Evolutionary conservation across 1,140 invertebrate species (phyloP), one percentile per base, ranked within the genome.

Genomic region (Galleria mellonella): DNA sequence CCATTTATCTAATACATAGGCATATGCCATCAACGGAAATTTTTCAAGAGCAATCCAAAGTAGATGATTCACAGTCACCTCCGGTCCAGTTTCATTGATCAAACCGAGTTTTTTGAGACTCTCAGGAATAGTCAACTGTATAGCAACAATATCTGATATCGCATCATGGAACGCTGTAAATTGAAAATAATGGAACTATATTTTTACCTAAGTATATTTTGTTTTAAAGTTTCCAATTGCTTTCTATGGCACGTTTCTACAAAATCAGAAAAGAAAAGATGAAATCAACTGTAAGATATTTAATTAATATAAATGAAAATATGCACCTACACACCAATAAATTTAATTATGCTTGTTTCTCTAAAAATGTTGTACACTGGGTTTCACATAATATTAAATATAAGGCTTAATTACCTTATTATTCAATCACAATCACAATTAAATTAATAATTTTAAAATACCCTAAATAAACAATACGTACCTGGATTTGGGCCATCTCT

Each of bases 401-500:
- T n/a, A n/a, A n/a, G n/a, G n/a, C n/a, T n/a, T n/a, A n/a, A n/a
- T n/a, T n/a, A n/a, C n/a, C n/a, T n/a, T n/a, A n/a, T n/a, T n/a
- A n/a, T n/a, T n/a, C n/a, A n/a, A n/a, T n/a, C n/a, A n/a, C n/a
- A n/a, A n/a, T n/a, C n/a, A n/a, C n/a, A n/a, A n/a, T n/a, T n/a
- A n/a, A n/a, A n/a, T n/a, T n/a, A n/a, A n/a, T n/a, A n/a, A n/a
- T n/a, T n/a, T n/a, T n/a, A n/a, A 9, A n/a, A 31, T 31, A 31
- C 10, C 2, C 2, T 31, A 31, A n/a, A 10, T n/a, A 31, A 10
- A 31, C 2, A 31, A 31, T 2, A 4, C 5, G 11, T 83, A 89
- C 91, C 93, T 53, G 92, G 90, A 84, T 95, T 96, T 0, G 94
- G 94, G 3, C 93, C 93, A 43, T 90, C 89, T 52, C 92, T 87